phyloP scores from a whole-genome alignment of 2,113 vertebrate genomes.

The Ptilonorhynchus violaceus region DNA sequence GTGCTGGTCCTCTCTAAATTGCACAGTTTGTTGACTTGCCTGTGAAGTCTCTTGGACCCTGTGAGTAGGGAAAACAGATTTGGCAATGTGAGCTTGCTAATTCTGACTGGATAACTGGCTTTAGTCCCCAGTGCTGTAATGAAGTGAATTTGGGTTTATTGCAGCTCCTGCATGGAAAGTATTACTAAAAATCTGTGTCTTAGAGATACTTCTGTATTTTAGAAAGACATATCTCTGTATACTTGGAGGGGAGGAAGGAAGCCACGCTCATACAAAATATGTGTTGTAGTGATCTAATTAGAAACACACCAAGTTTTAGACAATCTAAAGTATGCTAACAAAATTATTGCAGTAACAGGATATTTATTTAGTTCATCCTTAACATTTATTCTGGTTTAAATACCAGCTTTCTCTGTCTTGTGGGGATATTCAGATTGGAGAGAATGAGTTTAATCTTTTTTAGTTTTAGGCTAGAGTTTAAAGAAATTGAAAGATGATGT shows the following conservation, averaged over 20 bases:
- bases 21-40: conserved; percentile 46
- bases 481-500: background rate
- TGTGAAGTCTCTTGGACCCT: conserved; percentile 9
- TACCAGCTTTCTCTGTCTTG: background rate
- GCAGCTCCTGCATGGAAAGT: conserved; percentile 37
- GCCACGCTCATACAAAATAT: background rate
- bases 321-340: background rate
- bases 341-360: background rate
- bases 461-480: conserved; percentile 16
- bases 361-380: background rate
- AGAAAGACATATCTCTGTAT: background rate
- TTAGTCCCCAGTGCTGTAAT: conserved; percentile 34
- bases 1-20: background rate
- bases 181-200: conserved; percentile 37
- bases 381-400: background rate
- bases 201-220: conserved; percentile 17
- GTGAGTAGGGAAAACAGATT: conserved; percentile 23
- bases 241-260: background rate
- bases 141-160: conserved; percentile 31
- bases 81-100: background rate
- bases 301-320: background rate
- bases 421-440: background rate
- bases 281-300: background rate
- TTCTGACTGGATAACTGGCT: conserved; percentile 34
- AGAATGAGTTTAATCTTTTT: background rate